Evolutionary conservation across 2,888 invertebrate species (phyloP).

Genomic region (Apodemia zela): DNA sequence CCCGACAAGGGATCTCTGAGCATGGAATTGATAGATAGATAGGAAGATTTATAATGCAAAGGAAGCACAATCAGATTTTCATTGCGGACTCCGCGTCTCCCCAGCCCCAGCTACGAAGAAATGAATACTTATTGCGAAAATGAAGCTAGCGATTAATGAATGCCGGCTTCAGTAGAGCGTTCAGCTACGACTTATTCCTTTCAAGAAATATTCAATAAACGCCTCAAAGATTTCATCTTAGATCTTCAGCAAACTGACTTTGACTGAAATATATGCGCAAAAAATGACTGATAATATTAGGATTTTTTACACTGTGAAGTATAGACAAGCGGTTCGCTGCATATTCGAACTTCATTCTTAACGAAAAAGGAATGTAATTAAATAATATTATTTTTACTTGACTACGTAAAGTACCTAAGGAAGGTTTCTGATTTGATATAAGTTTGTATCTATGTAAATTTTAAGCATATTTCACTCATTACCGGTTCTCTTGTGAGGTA

Average conservation of each 20-base stretch:
- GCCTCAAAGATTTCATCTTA: conserved; percentile 41
- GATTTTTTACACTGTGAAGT: too few species aligned
- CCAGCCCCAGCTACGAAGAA: conserved; percentile 45
- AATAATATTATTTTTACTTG: too few species aligned
- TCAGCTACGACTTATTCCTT: conserved; percentile 64
- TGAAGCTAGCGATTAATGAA: conserved; percentile 69
- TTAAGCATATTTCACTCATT: too few species aligned
- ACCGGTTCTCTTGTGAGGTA: too few species aligned
- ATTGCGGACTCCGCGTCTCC: conserved; percentile 47
- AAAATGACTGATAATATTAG: conserved; percentile 16
- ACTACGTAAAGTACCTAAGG: too few species aligned
- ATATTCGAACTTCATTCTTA: not conserved
- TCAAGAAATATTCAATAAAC: conserved; percentile 73
- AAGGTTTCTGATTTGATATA: too few species aligned
- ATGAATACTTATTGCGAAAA: conserved; percentile 78
- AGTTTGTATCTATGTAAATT: too few species aligned
- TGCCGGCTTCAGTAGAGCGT: conserved; percentile 55
- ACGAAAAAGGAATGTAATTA: too few species aligned
- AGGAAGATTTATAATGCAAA: conserved; percentile 72
- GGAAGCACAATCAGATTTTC: conserved; percentile 74
- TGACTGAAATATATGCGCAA: conserved; percentile 17
- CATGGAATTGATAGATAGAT: conserved; percentile 64
- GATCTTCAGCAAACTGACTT: conserved; percentile 28
- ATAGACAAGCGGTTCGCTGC: too few species aligned
- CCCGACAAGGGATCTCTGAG: conserved; percentile 57